Evolutionary conservation across 2,888 invertebrate genomes (phyloP), one percentile per base, ranked within the genome.

Genomic region (Lasioglossum morio): DNA sequence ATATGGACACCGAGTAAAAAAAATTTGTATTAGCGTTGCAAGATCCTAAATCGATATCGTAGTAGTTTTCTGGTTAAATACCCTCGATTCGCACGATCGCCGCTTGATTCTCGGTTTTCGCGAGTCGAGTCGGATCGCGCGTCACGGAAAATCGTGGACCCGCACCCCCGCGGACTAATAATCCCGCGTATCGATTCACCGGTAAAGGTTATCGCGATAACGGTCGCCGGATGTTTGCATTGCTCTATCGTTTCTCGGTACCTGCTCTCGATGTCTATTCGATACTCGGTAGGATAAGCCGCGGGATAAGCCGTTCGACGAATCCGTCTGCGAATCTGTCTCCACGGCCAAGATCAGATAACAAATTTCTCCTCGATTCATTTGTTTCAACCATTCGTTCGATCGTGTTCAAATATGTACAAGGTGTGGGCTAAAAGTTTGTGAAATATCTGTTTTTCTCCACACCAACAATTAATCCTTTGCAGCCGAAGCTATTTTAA

Each of bases 151-250:
- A 27, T 16, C n/a, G 37, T 34, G 48, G 8, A 48, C 53, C 16
- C 46, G 4, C 10, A 27, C 53, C 53, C 16, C 60, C 23, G 14
- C 34, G 37, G 4, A 37, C 19, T 37, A 69, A 69, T 23, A 37
- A 37, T 69, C 69, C 34, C 69, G 37, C 69, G 69, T 69, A 34
- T 37, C 69, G 69, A 69, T 69, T 23, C 69, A 23, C 69, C 34
- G 60, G 14, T 14, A 48, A n/a, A 66, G 48, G 63, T 76, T 79
- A 79, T 79, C 79, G 66, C 66, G 66, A 77, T 66, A 27, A 75
- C 37, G 75, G 34, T 79, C 34, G 43, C 37, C 43, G 46, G n/a
- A 79, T 73, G 53, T 75, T 75, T 79, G 76, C 63, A 14, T 75
- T 23, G 16, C 48, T 63, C 63, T 69, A 69, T 69, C 77, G 30